These are phyloP conservation scores for Bubo blakistoni DNA, from an alignment of 2,113 vertebrate genomes.

Conservation along the genomic window DNA sequence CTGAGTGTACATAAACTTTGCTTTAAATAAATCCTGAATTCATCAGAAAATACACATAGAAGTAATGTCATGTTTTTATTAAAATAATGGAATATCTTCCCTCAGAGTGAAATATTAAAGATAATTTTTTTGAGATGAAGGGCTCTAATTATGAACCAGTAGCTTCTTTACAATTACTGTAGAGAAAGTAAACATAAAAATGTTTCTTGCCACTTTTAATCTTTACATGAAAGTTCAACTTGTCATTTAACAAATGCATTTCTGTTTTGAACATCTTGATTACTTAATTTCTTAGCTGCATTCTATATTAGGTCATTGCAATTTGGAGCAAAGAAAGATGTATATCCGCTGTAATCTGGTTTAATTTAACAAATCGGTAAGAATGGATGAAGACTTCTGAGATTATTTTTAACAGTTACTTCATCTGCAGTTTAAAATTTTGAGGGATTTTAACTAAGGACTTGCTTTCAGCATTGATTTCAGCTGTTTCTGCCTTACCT, in stretches of 20 bases:
- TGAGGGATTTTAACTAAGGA: not conserved
- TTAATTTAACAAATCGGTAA: not conserved
- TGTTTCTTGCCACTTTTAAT: fast-evolving
- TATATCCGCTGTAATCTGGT: not conserved
- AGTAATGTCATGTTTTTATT: not conserved
- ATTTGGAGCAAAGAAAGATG: not conserved
- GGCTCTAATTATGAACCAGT: not conserved
- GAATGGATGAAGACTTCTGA: not conserved
- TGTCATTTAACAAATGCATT: not conserved
- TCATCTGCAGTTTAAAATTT: not conserved
- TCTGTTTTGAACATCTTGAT: not conserved
- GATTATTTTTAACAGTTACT: not conserved
- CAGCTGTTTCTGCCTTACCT: not conserved
- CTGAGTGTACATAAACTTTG: not conserved
- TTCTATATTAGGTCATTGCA: not conserved
- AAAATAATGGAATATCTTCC: not conserved
- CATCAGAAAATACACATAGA: not conserved
- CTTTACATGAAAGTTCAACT: not conserved
- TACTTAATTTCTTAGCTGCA: not conserved
- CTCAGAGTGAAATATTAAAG: not conserved
- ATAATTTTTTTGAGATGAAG: not conserved
- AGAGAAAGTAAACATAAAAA: not conserved
- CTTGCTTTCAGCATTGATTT: not conserved
- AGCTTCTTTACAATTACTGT: not conserved
- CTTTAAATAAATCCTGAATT: not conserved